Evolutionary conservation across 2,888 invertebrate species (phyloP), one percentile per base, ranked within the genome.

Genomic region (Phymatocera aterrima): DNA sequence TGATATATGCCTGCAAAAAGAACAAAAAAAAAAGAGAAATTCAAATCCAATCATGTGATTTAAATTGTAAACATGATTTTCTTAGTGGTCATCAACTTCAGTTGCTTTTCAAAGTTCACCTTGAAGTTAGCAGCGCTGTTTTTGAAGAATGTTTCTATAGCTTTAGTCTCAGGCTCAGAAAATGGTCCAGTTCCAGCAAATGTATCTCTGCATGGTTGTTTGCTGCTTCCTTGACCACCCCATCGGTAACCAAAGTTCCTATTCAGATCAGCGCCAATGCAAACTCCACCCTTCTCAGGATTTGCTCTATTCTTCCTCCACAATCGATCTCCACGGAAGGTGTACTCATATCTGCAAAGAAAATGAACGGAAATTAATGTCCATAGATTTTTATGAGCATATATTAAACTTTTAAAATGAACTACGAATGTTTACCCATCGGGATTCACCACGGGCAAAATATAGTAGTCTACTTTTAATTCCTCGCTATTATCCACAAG

Each of bases 241-340:
- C 97, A 98, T 75, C 95, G 94, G 85, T 95, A 96, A 79, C 96
- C 96, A 88, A 96, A 98, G 90, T 98, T 98, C 81, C 98, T 93
- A 88, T 97, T 97, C 1, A 97, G 93, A 90, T 97, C 97, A 0
- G 95, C 94, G 0, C 97, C 97, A 0, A 93, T 91, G 84, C 97
- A 96, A 54, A 91, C 90, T 18, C 94, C 93, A 60, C 94, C 94
- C 78, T 88, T 88, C 18, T 86, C 87, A 0, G 91, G 92, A 87
- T 89, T 91, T 84, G 87, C 92, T 72, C 96, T 92, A 86, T 96
- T 96, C 86, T 96, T 96, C 74, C 96, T 92, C 97, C 97, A 98
- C 88, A 97, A 92, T 68, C 97, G 93, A 88, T 97, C 96, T 15
- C 92, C 92, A 0, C 93, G 94, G 89, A 97, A 97, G 0, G 96